Evolutionary conservation across 1,140 invertebrate species (phyloP), one percentile per base, ranked within the genome.

Genomic region (Andricus grossulariae): DNA sequence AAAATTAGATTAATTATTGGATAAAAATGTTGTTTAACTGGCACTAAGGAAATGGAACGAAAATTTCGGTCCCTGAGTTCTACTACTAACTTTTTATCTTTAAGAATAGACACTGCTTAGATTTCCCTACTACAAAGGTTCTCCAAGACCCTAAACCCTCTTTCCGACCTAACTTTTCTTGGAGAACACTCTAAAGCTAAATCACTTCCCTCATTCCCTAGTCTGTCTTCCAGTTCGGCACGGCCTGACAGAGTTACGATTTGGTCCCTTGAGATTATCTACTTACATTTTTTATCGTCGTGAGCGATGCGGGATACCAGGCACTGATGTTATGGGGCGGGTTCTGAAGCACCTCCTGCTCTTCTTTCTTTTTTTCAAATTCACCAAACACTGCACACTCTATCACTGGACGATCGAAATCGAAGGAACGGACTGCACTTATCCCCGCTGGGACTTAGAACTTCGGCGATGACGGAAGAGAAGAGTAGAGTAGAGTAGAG

Each of bases 311-410:
- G 57, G 86, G 84, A 85, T 80, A 86, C 85, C 85, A 87, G 85
- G 86, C 86, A 88, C 86, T 87, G 83, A 82, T 84, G 85, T 86
- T 81, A 78, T 79, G 84, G 83, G 82, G 82, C 82, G 83, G 85
- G 83, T 83, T 73, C 76, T 72, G 71, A 71, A 75, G 75, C 78
- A 76, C 80, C 75, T 80, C 75, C 75, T 71, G 74, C 75, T 16
- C 25, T 45, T 60, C n/a, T 75, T 49, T 66, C 45, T 75, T 60
- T 39, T 32, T 39, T 25, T 66, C 4, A 25, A 45, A 45, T 45
- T 66, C 55, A 54, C 52, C n/a, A 54, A 54, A 54, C 52, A 54
- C 52, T 54, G 52, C 52, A 54, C 52, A 54, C 16, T 54, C 52
- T 18, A 54, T 4, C 52, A 54, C 52, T 54, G 52, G 10, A 54